Evolutionary conservation across 2,888 invertebrate species (phyloP).

Genomic region (Idaea straminata): DNA sequence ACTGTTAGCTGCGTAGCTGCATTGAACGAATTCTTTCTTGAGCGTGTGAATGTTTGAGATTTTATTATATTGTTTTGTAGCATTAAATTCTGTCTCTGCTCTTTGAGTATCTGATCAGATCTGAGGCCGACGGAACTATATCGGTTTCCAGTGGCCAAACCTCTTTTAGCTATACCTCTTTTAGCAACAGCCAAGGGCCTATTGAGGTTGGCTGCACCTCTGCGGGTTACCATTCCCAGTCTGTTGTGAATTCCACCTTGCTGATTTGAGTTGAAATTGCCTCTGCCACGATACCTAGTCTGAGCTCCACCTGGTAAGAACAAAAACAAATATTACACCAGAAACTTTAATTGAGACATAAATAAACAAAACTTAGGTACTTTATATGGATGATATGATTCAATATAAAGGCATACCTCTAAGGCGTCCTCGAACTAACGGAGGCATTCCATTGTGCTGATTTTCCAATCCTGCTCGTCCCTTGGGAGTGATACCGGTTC

Average conservation of each 20-base stretch:
- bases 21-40: constrained; percentile 66
- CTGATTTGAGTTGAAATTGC: constrained; percentile 52
- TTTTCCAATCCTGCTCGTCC: constrained; percentile 66
- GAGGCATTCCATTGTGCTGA: constrained; percentile 48
- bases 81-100: constrained; percentile 54
- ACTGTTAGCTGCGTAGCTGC: constrained; percentile 66
- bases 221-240: constrained; percentile 58
- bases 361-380: neutral
- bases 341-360: constrained; percentile 3
- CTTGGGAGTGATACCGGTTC: constrained; percentile 60
- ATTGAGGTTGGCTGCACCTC: constrained; percentile 48
- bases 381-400: neutral
- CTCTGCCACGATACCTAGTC: constrained; percentile 44
- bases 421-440: constrained; percentile 48
- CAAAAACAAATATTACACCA: constrained; percentile 3
- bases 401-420: constrained; percentile 34
- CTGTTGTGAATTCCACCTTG: constrained; percentile 59
- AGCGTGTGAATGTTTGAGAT: constrained; percentile 72
- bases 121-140: constrained; percentile 67
- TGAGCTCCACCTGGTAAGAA: constrained; percentile 51
- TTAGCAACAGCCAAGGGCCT: constrained; percentile 65
- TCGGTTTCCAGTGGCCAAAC: constrained; percentile 59
- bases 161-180: constrained; percentile 69
- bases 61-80: constrained; percentile 57
- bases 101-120: constrained; percentile 70